Conservation (phyloP, 2,113 vertebrate genomes). For the Hypanus sabinus region DNA sequence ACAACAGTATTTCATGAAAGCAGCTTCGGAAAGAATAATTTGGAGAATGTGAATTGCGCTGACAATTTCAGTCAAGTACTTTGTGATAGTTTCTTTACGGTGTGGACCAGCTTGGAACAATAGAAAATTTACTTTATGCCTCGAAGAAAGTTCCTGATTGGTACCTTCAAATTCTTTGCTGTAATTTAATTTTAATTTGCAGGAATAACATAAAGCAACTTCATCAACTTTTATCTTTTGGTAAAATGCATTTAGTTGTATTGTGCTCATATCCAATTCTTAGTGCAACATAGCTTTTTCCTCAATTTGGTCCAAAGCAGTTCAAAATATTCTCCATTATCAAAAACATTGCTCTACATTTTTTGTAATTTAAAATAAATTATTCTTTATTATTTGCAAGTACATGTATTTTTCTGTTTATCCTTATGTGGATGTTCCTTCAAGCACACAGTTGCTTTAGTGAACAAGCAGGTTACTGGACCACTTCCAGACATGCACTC, state of each 20-base stretch:
- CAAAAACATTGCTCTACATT: not conserved
- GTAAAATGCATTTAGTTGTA: not conserved
- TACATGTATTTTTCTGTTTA: not conserved
- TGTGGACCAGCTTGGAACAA: not conserved
- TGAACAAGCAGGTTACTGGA: not conserved
- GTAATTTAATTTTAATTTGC: slow-evolving; percentile 13
- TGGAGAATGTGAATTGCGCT: not conserved
- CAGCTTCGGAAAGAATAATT: not conserved
- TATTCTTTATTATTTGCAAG: not conserved
- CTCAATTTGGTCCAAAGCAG: not conserved
- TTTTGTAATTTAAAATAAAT: not conserved
- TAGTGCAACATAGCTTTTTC: not conserved
- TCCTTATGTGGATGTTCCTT: not conserved
- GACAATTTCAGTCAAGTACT: not conserved
- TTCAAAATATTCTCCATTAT: slow-evolving; percentile 2
- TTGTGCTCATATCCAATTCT: not conserved
- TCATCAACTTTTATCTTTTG: no score
- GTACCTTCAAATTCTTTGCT: not conserved
- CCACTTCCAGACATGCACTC: not conserved
- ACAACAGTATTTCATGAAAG: not conserved
- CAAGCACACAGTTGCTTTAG: not conserved
- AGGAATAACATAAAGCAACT: not conserved
- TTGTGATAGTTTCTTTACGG: not conserved
- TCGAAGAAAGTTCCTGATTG: not conserved
- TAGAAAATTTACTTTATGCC: not conserved